Base-by-base conservation (phyloP, 2,888 invertebrate species). In the Oconnorella tubifera region DNA sequence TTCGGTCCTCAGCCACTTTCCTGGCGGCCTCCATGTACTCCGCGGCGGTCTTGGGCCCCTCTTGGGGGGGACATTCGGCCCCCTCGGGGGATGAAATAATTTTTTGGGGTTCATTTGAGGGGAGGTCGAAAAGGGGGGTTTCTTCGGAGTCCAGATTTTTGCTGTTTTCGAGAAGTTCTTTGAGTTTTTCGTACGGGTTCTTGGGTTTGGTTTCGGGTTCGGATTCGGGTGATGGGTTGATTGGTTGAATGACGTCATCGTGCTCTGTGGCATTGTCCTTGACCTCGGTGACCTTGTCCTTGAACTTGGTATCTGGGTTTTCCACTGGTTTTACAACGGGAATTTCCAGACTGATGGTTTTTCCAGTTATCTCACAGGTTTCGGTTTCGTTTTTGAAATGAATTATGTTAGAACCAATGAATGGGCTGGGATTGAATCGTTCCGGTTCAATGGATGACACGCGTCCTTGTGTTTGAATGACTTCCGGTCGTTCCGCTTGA, bases 111-210 rank as follows among this genome's bases (percentile, higher is more conserved):
- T 59, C 33, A n/a, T 33, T 32, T 29, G 19, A 14, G 6, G 4
- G 31, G 48, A 25, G 50, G 23, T 1, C 14, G 25, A 51, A 51
- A 6, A 51, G 53, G 25, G 10, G 14, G 25, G 19, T 19, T 4
- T 10, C 14, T 31, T 56, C 56, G 56, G 56, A 28, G 1, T 51
- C 29, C 19, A 19, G n/a, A 3, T 50, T 29, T 31, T 23, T 51
- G 53, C 53, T 25, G 14, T 49, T 29, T 1, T 28, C 60, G 29
- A 60, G 60, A 1, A 50, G 31, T 23, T 60, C 49, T 33, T 60
- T 60, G 28, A 60, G 60, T n/a, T 60, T 48, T 6, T 1, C 28
- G 60, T 60, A 60, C 50, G 28, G n/a, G 31, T 51, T 33, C 19
- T 50, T 60, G 4, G 28, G 1, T 14, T 1, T 23, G 23, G 25